phyloP scores from a whole-genome alignment of 2,797 vertebrate species.

The Hozukius guyotensis region DNA sequence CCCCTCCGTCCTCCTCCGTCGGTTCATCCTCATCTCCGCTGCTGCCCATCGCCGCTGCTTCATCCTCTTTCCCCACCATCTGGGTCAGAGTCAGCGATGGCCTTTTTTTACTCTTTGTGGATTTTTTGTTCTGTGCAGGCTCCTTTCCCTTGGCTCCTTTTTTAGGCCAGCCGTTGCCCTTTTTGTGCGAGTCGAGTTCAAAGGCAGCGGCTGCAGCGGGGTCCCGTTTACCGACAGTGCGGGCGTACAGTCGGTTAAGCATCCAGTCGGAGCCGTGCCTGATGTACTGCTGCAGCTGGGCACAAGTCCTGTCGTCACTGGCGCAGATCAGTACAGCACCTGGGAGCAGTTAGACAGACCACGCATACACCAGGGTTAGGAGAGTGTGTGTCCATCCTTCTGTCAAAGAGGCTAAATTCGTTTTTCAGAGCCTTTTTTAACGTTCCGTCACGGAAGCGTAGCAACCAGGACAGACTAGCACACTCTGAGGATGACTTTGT shows the following conservation, averaged over 20 bases:
- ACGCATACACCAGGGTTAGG: neutral
- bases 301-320: conserved; percentile 93
- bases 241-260: conserved; percentile 87
- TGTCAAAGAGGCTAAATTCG: neutral
- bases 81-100: conserved; percentile 87
- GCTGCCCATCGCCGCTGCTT: conserved; percentile 65
- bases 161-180: conserved; percentile 68
- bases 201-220: conserved; percentile 48
- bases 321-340: conserved; percentile 95
- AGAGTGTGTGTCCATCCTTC: neutral
- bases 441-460: too few species aligned
- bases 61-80: conserved; percentile 82
- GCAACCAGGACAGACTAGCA: too few species aligned
- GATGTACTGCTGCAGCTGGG: conserved; percentile 92
- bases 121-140: conserved; percentile 64
- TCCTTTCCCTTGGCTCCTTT: conserved; percentile 76
- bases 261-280: conserved; percentile 85
- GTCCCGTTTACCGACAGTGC: conserved; percentile 87
- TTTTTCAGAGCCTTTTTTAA: too few species aligned
- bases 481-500: too few species aligned
- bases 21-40: conserved; percentile 73
- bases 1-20: conserved; percentile 60
- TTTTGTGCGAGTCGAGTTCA: conserved; percentile 69
- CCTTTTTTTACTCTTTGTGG: conserved; percentile 79
- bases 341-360: conserved; percentile 47